Percentiles rank a stretch among this genome's conserved stretches.
phyloP scores from a whole-genome alignment of 1,140 invertebrate species.

The Zaprionus nigranus region DNA sequence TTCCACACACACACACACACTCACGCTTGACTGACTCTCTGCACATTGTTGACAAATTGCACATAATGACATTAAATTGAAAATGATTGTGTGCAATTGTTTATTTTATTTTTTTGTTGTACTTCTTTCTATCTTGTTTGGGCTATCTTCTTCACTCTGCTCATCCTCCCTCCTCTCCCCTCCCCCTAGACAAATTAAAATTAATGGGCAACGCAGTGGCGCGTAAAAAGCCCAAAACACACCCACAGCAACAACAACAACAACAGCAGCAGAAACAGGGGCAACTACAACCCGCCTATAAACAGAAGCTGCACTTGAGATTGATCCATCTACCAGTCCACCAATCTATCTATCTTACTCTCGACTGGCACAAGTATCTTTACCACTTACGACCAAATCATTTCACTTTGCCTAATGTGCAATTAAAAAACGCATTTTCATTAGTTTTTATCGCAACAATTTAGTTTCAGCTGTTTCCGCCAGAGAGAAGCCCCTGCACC shows the following conservation, averaged over 20 bases:
- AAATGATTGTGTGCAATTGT: conserved; percentile 84
- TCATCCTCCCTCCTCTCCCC: conserved; percentile 18
- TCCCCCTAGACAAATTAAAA: conserved; percentile 74
- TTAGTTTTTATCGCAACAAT: conserved; percentile 83
- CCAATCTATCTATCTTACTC: neutral
- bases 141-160: conserved; percentile 20
- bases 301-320: conserved; percentile 83
- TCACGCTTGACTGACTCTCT: conserved; percentile 69
- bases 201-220: conserved; percentile 76
- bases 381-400: conserved; percentile 70
- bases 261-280: neutral
- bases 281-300: conserved; percentile 37
- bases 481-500: conserved; percentile 1
- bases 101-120: conserved; percentile 21
- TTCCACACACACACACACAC: conserved; percentile 19
- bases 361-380: conserved; percentile 8
- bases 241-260: conserved; percentile 32
- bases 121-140: conserved; percentile 31
- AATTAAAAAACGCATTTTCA: conserved; percentile 84
- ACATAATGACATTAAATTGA: conserved; percentile 84
- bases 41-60: conserved; percentile 84
- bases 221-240: conserved; percentile 74
- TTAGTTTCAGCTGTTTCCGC: conserved; percentile 62
- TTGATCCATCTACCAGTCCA: conserved; percentile 17
- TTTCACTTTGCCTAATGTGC: conserved; percentile 83